Evolutionary conservation across 2,888 invertebrate species (phyloP), one percentile per base, ranked within the genome.

Genomic region (Pyralis farinalis): DNA sequence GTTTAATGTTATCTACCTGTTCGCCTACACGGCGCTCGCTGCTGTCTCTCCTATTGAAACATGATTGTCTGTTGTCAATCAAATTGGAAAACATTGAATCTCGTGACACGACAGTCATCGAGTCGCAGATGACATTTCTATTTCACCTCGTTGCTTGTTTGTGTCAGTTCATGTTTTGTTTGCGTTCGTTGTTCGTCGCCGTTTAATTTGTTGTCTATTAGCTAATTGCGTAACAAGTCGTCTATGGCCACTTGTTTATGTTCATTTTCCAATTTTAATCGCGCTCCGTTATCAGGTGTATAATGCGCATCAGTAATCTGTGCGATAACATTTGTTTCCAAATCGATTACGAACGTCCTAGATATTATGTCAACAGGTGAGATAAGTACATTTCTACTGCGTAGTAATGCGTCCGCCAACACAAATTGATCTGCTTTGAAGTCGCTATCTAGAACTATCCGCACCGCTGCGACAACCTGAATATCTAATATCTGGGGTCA

Each of bases 51-150:
- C 61, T 56, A 67, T 74, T 71, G 60, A 62, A 70, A 64, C 55
- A 52, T 54, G 58, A 68, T 71, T 71, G 70, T 78, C 55, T 52
- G 49, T 51, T 71, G 72, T 77, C 72, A 71, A 56, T 65, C 63
- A 63, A 42, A 49, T 51, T 52, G 48, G 53, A 30, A 46, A 51
- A 70, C 72, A 61, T 55, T 55, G 61, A 63, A 60, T 64, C 58
- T 47, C 47, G 42, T 63, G 50, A 47, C 47, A 39, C 42, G 39
- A 41, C 31, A 9, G 35, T 21, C 10, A 39, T 65, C 69, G 72
- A 74, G 48, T 71, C 73, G 69, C 76, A 58, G 58, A 46, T 58
- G 52, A 57, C 66, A 66, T 60, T 53, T 58, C 51, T 58, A 44
- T 63, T 62, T 63, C n/a, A n/a, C 56, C 49, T 43, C 38, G 43